Percentiles rank a stretch among this genome's conserved stretches.
phyloP scores from a whole-genome alignment of 2,888 invertebrate genomes.

The Kuschelorhynchus macadamiae region DNA sequence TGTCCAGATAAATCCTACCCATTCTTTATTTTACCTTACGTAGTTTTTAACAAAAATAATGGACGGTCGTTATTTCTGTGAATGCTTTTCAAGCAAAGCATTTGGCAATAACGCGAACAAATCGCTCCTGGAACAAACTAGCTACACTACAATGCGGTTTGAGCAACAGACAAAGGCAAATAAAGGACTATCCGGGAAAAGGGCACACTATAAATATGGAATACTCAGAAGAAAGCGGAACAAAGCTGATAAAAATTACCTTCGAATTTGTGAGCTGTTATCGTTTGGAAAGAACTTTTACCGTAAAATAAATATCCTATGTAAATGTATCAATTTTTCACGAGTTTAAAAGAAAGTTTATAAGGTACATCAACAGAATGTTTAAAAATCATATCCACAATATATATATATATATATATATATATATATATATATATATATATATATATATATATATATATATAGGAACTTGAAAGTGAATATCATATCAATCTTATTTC shows the following conservation, averaged over 20 bases:
- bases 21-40: conserved; percentile 33
- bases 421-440: too few species aligned
- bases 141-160: conserved; percentile 44
- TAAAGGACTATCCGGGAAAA: conserved; percentile 38
- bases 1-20: conserved; percentile 34
- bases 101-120: conserved; percentile 50
- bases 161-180: conserved; percentile 46
- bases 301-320: too few species aligned
- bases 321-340: too few species aligned
- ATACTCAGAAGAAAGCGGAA: conserved; percentile 25
- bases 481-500: too few species aligned
- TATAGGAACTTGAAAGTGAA: too few species aligned
- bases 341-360: too few species aligned
- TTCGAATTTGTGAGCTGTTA: neutral
- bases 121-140: conserved; percentile 45
- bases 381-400: too few species aligned
- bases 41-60: conserved; percentile 47
- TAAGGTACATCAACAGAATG: too few species aligned
- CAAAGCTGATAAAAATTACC: conserved; percentile 21
- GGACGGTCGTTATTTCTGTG: conserved; percentile 38
- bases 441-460: too few species aligned
- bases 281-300: too few species aligned
- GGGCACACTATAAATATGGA: conserved; percentile 42
- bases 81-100: conserved; percentile 47
- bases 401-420: too few species aligned